Base-by-base conservation (phyloP, 2,113 vertebrate genomes). In the Corythaixoides concolor region DNA sequence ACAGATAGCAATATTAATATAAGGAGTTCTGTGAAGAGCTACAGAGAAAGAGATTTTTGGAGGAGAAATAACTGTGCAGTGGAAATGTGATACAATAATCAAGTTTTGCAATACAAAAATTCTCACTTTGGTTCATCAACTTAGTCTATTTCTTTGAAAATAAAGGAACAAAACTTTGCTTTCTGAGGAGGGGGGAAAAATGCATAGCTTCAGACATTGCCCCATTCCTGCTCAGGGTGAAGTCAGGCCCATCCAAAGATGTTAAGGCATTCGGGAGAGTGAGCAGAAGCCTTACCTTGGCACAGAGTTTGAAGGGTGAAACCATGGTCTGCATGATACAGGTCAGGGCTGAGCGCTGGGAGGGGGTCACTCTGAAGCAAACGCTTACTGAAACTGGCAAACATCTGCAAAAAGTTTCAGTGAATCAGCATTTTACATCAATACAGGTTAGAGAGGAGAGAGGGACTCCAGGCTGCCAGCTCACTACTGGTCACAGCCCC, bases 251-350 rank as follows among this genome's bases (percentile, higher is more conserved):
- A 58, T n/a, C 24, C 21, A 63, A 74, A 85, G 35, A 6, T 47
- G 43, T 68, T 32, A 43, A 90, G n/a, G 32, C 26, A 50, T 33
- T 82, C 2, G 1, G n/a, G 17, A 91, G 19, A 82, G 27, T 1
- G 6, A 66, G 30, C 9, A 81, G 74, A 68, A 86, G 15, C 33
- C 28, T 79, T 87, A 37, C 59, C 53, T 64, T 32, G 15, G 21
- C 0, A 0, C 4, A 8, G 8, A 15, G 15, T 45, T 70, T 82
- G 50, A 15, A 83, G 21, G 22, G 20, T 0, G 0, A 70, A 85
- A 30, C 39, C 28, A 8, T 3, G 15, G 32, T 37, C 39, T 41
- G 45, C 68, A 45, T 2, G 5, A 35, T 4, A 43, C 5, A 66
- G 45, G 21, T 66, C 30, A 74, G 21, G 33, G 52, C 41, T 50